Base-by-base conservation (phyloP, 2,888 invertebrate species). In the Unio delphinus region DNA sequence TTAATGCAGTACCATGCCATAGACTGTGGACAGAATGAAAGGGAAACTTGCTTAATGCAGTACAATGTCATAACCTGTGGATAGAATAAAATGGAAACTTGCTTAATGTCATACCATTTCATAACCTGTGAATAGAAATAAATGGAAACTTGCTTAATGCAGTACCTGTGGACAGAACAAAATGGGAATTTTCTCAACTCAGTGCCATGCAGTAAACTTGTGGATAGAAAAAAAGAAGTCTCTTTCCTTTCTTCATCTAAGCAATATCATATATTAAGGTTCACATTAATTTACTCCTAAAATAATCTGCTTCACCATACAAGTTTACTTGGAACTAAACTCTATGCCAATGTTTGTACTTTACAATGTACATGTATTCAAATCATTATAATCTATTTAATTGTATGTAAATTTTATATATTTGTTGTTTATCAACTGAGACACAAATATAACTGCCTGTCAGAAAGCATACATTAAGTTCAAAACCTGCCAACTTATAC, bases 61-160 rank as follows among this genome's bases (percentile, higher is more conserved):
- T 83, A 6, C 86, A 85, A 65, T 85, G 85, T n/a, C 86, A 73
- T 3, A 87, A 45, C 87, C 87, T 86, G 74, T 4, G 61, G 62
- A 61, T 8, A 62, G 26, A 69, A n/a, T 34, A 5, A 28, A 63
- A 62, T 18, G n/a, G 11, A 11, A 17, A 61, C 60, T 45, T 69
- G 17, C 74, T 68, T 55, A 83, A 70, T 8, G 83, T 82, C 4
- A 80, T 80, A 5, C 84, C 83, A 66, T 81, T 80, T 20, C 83
- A 69, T 4, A 84, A 23, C 84, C 84, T 84, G 67, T 4, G 61
- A 63, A 61, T 17, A 62, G 26, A 69, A n/a, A n/a, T 57, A 7
- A 20, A 62, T 11, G 17, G 11, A 7, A 17, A 61, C 60, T 45
- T 69, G 17, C 74, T 68, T 55, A 83, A 69, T 8, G 83, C 84